Percentiles rank a stretch among this genome's conserved stretches.
Evolutionary conservation across 2,797 vertebrate species (phyloP).

Genomic region (Carapus acus): DNA sequence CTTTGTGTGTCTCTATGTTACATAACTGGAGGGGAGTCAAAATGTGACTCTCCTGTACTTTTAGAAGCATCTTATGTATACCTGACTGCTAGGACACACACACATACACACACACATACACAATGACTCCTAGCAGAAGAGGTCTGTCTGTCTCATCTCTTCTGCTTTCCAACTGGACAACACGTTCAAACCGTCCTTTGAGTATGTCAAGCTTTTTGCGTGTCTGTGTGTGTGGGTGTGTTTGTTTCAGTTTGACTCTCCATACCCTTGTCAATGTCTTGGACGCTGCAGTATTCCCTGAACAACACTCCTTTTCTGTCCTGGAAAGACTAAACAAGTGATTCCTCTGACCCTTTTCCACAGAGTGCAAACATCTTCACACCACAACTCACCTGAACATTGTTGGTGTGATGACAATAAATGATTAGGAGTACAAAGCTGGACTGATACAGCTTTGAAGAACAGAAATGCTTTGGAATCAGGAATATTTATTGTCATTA

Average conservation of each 20-base stretch:
- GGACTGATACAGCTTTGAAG: too few species aligned
- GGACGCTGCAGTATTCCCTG: constrained; percentile 54
- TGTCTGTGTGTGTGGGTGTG: constrained; percentile 18
- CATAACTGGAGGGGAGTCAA: too few species aligned
- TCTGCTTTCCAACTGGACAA: constrained; percentile 41
- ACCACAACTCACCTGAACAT: constrained; percentile 10
- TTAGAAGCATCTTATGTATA: too few species aligned
- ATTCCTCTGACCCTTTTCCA: constrained; percentile 59
- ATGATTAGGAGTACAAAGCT: too few species aligned
- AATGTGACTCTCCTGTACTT: too few species aligned
- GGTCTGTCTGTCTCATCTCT: constrained; percentile 40
- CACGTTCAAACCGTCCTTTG: constrained; percentile 42
- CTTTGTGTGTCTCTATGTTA: constrained; percentile 52
- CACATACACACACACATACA: constrained; percentile 19
- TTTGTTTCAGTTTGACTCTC: constrained; percentile 27
- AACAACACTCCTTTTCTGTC: constrained; percentile 47
- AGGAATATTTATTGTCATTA: too few species aligned
- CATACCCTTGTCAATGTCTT: constrained; percentile 27
- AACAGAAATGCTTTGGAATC: too few species aligned
- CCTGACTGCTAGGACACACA: constrained; percentile 1
- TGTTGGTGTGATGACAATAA: too few species aligned
- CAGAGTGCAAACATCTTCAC: constrained; percentile 28
- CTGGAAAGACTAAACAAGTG: constrained; percentile 46
- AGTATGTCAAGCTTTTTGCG: constrained; percentile 54
- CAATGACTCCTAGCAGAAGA: constrained; percentile 43